phyloP scores from a whole-genome alignment of 2,113 vertebrate genomes.

The crab-eating macaque (Macaca fascicularis) region DNA sequence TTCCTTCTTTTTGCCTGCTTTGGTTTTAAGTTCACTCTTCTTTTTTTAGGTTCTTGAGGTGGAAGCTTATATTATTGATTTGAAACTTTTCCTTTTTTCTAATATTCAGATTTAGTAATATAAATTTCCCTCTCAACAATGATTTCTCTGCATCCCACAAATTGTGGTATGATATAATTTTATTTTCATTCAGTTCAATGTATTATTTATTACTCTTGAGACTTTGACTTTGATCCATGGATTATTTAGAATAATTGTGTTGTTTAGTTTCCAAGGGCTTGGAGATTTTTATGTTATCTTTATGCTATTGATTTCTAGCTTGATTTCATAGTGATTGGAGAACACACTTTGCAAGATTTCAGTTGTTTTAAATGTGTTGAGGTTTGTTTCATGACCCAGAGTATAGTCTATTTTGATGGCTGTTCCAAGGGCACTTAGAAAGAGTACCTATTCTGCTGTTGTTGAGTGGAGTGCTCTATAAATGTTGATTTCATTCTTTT shows the following conservation, averaged over 20 bases:
- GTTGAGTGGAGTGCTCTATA: not conserved
- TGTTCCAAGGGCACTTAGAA: not conserved
- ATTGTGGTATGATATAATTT: not conserved
- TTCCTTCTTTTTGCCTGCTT: not conserved
- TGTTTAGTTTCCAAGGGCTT: not conserved
- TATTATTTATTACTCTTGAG: not conserved
- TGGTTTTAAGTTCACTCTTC: not conserved
- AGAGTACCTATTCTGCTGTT: not conserved
- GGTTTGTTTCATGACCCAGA: not conserved
- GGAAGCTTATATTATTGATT: not conserved
- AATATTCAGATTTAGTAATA: not conserved
- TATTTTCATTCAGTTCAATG: not conserved
- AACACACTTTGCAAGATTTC: not conserved
- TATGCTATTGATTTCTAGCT: not conserved
- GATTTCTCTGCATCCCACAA: not conserved
- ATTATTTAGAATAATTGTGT: not conserved
- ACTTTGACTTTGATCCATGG: not conserved
- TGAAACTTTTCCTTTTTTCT: not conserved
- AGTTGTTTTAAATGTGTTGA: not conserved
- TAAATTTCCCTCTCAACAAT: not conserved
- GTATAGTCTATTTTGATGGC: not conserved
- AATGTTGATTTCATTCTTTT: not conserved
- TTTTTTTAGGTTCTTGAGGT: not conserved
- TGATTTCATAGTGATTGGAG: not conserved
- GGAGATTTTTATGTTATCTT: constrained; percentile 4